phyloP scores from a whole-genome alignment of 2,113 vertebrate genomes.

The Hemiscyllium ocellatum region DNA sequence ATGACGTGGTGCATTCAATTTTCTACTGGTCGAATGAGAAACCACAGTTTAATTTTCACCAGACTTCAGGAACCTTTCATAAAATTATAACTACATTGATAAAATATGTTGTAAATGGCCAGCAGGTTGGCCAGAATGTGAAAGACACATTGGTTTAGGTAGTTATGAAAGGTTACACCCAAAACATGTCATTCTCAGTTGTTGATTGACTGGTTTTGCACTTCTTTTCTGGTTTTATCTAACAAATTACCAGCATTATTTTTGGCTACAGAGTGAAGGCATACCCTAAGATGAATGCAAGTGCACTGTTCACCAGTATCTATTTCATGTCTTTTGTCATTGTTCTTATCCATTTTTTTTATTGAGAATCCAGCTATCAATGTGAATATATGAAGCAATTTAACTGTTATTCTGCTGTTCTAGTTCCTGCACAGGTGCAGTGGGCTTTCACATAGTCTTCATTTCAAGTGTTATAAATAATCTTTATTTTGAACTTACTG shows the following conservation, averaged over 20 bases:
- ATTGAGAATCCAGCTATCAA: background rate
- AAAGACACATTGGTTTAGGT: slow-evolving; percentile 6
- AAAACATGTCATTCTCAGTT: background rate
- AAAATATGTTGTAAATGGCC: background rate
- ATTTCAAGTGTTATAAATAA: background rate
- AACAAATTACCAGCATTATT: background rate
- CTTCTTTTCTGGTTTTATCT: background rate
- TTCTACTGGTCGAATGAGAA: background rate
- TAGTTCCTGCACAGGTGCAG: background rate
- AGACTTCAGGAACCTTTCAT: background rate
- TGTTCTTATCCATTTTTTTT: background rate
- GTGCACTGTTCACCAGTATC: background rate
- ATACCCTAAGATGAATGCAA: background rate
- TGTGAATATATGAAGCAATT: background rate
- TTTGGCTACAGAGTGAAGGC: too few relatives aligned
- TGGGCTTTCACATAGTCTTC: background rate
- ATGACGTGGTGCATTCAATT: background rate
- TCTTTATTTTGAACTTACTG: background rate
- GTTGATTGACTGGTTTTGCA: background rate
- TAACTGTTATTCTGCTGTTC: background rate
- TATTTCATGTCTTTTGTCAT: background rate
- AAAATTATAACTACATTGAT: background rate
- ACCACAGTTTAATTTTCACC: background rate
- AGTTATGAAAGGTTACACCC: background rate
- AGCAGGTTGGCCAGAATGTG: background rate